Conservation (phyloP, 1,140 invertebrate genomes). For the Drosophila auraria region DNA sequence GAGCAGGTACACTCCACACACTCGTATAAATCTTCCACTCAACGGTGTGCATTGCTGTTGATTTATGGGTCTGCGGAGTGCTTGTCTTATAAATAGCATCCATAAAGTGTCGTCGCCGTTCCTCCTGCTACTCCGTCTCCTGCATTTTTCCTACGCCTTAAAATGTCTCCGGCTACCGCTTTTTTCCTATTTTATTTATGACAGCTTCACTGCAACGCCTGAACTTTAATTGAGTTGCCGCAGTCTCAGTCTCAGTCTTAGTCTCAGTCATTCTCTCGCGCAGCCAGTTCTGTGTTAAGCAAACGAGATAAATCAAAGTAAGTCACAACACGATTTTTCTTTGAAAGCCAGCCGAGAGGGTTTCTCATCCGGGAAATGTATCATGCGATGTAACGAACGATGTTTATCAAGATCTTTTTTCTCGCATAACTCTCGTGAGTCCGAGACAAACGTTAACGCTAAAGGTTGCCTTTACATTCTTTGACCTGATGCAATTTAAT, state of each 20-base stretch:
- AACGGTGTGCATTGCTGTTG: slow-evolving; percentile 15
- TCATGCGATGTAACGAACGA: not conserved
- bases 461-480: too few species aligned
- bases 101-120: slow-evolving; percentile 28
- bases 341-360: not conserved
- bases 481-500: not conserved
- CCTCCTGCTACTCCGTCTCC: not conserved
- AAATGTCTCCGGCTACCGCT: slow-evolving; percentile 33
- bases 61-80: slow-evolving; percentile 33
- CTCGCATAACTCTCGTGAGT: not conserved
- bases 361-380: slow-evolving; percentile 18
- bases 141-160: not conserved
- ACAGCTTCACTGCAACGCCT: slow-evolving; percentile 24
- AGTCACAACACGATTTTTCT: slow-evolving; percentile 20
- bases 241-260: not conserved
- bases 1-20: slow-evolving; percentile 23
- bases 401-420: not conserved
- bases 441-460: not conserved
- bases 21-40: slow-evolving; percentile 59
- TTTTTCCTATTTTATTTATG: slow-evolving; percentile 25
- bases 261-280: not conserved
- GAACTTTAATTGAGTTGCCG: slow-evolving; percentile 42
- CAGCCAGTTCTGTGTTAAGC: not conserved
- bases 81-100: slow-evolving; percentile 38
- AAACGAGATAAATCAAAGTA: slow-evolving; percentile 23